A percentile compares a stretch with the other conserved stretches of the same genome.
phyloP scores from a whole-genome alignment of 2,888 invertebrate species.

The Lymantria monacha region DNA sequence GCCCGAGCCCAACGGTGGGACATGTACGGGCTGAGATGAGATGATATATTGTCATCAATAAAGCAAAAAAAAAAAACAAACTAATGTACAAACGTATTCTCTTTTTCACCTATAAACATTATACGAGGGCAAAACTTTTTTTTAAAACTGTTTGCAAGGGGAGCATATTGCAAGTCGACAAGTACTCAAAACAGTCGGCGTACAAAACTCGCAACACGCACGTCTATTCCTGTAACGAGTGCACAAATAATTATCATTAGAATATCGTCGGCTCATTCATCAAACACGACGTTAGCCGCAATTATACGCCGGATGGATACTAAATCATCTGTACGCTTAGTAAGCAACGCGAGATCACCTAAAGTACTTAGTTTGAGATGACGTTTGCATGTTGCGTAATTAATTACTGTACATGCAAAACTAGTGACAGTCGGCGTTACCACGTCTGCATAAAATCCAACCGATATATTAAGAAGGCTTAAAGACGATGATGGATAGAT shows the following conservation, averaged over 20 bases:
- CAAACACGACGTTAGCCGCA: slow-evolving; percentile 23
- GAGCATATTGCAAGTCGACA: background rate
- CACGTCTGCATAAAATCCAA: no score
- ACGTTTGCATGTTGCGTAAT: slow-evolving; percentile 4
- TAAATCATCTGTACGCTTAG: slow-evolving; percentile 30
- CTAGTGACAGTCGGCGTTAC: no score
- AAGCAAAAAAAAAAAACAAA: no score
- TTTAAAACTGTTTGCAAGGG: background rate
- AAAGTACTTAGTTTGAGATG: background rate
- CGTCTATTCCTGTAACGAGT: slow-evolving; percentile 27
- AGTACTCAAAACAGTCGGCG: background rate
- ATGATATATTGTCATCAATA: no score
- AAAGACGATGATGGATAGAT: no score
- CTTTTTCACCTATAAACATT: no score
- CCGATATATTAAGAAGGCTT: no score
- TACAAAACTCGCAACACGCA: background rate
- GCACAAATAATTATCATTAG: slow-evolving; percentile 25
- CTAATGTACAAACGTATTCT: no score
- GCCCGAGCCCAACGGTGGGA: no score
- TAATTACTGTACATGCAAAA: background rate
- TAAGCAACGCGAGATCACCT: slow-evolving; percentile 5
- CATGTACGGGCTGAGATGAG: background rate
- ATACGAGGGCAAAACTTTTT: no score
- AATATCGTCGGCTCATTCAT: slow-evolving; percentile 26
- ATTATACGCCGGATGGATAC: slow-evolving; percentile 26